Evolutionary conservation across 1,140 invertebrate species (phyloP).

Genomic region (Ceratitis capitata): DNA sequence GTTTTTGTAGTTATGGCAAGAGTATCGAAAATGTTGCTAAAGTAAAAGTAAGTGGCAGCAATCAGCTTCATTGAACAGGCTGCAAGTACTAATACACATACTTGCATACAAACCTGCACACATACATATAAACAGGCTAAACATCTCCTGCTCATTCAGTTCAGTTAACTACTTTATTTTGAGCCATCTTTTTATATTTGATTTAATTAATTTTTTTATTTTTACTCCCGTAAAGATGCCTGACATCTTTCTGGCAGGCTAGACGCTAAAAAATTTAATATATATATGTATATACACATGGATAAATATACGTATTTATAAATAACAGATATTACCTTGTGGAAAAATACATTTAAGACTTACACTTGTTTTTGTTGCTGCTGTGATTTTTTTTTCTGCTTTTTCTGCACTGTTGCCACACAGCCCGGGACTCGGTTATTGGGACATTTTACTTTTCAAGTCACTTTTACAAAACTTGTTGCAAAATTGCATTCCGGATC

Average conservation of each 20-base stretch:
- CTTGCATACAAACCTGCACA: no score
- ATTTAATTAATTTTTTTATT: no score
- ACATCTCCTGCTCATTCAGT: background rate
- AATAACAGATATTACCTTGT: background rate
- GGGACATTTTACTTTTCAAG: slow-evolving; percentile 32
- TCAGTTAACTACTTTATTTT: background rate
- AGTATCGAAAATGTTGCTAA: slow-evolving; percentile 26
- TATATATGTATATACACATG: background rate
- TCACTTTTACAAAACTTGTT: slow-evolving; percentile 33
- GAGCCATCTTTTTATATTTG: no score
- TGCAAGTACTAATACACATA: background rate
- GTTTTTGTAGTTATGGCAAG: background rate
- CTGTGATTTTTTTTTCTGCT: background rate
- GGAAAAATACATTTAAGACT: background rate
- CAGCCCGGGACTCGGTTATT: background rate
- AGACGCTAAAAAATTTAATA: background rate
- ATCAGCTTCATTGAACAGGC: slow-evolving; percentile 1
- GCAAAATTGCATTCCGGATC: slow-evolving; percentile 4
- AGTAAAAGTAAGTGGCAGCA: slow-evolving; percentile 26
- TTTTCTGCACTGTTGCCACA: background rate
- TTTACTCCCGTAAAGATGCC: no score
- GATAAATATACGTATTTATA: no score
- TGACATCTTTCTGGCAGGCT: no score
- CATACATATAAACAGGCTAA: no score
- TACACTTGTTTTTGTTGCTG: background rate